Evolutionary conservation across 2,888 invertebrate genomes (phyloP), one percentile per base, ranked within the genome.

Genomic region (Synergus laeviventris): DNA sequence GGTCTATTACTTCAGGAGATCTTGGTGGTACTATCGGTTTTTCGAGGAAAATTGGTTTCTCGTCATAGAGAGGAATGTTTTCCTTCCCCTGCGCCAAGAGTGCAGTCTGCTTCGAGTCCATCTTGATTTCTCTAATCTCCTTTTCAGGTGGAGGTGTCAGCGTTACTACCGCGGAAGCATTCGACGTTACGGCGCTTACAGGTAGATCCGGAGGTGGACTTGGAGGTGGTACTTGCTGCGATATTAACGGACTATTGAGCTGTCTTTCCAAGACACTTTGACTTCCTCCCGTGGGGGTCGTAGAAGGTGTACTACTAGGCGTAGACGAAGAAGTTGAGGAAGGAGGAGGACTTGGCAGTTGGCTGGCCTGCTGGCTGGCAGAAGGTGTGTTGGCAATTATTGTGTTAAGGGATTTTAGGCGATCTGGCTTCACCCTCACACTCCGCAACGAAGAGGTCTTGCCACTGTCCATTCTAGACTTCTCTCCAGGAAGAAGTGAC

Each of bases 371-470:
- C 75, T 86, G 84, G 77, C 78, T 83, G 64, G 81, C 74, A 21
- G 83, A 78, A 42, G 88, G 81, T 66, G 84, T 81, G 24, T 85
- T 87, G n/a, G 90, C 88, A 80, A 89, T 89, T 78, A 89, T 89
- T 62, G 90, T 90, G 79, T 89, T 91, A 45, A 91, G 78, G 3
- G 90, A 91, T 80, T 91, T 91, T 36, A 91, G 88, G 21, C 93
- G 90, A 81, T 93, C 93, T 0, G 94, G 93, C 87, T 95, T 95
- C 1, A 95, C 94, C 11, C 95, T 91, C 42, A 95, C 94, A 56
- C 94, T 94, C 59, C 95, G 92, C 73, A 93, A 85, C 5, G 93
- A 93, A 16, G 93, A 93, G 1, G 91, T 91, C 84, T 93, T 93
- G 31, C 90, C 88, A n/a, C 83, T 88, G 83, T 92, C 91, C 18